Conservation (phyloP, 2,888 invertebrate genomes). For the Tigriopus californicus region DNA sequence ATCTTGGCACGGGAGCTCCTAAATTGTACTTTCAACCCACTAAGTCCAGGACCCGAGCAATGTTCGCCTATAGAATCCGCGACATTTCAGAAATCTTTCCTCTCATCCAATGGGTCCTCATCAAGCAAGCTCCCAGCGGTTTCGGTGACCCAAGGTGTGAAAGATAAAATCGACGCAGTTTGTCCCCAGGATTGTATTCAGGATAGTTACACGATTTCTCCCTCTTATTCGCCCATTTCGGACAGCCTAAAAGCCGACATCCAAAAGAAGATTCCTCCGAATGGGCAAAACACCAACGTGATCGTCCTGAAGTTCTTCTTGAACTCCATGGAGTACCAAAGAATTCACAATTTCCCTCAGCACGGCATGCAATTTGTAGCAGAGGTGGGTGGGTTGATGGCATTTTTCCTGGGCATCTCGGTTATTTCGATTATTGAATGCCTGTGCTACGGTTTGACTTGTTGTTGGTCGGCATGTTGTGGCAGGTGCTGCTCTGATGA, state of each 20-base stretch:
- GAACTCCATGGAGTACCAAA: neutral
- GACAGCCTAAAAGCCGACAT: neutral
- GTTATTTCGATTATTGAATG: neutral
- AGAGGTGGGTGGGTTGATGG: slow-evolving; percentile 1
- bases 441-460: neutral
- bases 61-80: neutral
- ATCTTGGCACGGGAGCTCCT: neutral
- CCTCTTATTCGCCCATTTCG: neutral
- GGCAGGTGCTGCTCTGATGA: too few relatives aligned
- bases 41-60: neutral
- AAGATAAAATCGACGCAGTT: neutral
- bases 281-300: neutral
- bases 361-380: neutral
- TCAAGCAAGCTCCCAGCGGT: neutral
- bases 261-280: neutral
- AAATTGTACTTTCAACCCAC: neutral
- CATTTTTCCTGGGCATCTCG: neutral
- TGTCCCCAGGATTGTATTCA: slow-evolving; percentile 1
- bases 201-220: neutral
- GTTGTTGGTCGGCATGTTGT: neutral
- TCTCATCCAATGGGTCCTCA: neutral
- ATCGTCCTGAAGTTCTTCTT: neutral
- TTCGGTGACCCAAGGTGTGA: neutral
- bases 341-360: slow-evolving; percentile 2
- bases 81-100: neutral